Evolutionary conservation across 1,140 invertebrate species (phyloP).

Genomic region (Brachionus rubens): DNA sequence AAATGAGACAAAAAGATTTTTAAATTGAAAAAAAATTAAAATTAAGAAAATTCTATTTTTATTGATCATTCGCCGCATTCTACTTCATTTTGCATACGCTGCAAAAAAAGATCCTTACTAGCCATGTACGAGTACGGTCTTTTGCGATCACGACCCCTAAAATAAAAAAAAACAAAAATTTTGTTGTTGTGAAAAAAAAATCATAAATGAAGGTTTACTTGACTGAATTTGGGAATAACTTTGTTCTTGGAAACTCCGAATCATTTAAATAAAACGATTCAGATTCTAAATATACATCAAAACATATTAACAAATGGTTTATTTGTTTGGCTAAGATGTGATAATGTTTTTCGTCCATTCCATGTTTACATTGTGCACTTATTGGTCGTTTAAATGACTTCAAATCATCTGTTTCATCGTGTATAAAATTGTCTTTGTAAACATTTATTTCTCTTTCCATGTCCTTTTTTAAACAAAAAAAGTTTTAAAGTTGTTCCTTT

Average conservation of each 20-base stretch:
- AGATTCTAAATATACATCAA: conserved; percentile 82
- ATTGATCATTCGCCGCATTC: neutral
- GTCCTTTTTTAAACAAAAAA: neutral
- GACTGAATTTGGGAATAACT: conserved; percentile 71
- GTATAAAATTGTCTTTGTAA: conserved; percentile 8
- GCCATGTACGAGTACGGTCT: conserved; percentile 24
- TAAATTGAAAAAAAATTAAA: conserved; percentile 10
- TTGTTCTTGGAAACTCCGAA: conserved; percentile 71
- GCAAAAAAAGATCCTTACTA: conserved; percentile 37
- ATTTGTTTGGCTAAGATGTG: conserved; percentile 72
- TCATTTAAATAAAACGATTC: conserved; percentile 55
- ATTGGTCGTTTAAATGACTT: conserved; percentile 69
- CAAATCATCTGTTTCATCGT: conserved; percentile 68
- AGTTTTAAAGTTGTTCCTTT: neutral
- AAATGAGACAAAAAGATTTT: too few species aligned
- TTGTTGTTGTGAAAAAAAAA: neutral
- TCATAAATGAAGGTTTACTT: conserved; percentile 56
- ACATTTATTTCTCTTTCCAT: conserved; percentile 45
- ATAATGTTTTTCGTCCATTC: conserved; percentile 53
- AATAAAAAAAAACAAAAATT: neutral
- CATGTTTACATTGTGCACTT: conserved; percentile 54
- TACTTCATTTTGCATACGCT: conserved; percentile 6
- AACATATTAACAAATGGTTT: conserved; percentile 72
- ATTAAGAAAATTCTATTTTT: neutral
- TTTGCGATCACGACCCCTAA: conserved; percentile 29